A percentile compares a stretch with the other conserved stretches of the same genome.
Conservation (phyloP, 2,888 invertebrate genomes). For the Aelia acuminata region DNA sequence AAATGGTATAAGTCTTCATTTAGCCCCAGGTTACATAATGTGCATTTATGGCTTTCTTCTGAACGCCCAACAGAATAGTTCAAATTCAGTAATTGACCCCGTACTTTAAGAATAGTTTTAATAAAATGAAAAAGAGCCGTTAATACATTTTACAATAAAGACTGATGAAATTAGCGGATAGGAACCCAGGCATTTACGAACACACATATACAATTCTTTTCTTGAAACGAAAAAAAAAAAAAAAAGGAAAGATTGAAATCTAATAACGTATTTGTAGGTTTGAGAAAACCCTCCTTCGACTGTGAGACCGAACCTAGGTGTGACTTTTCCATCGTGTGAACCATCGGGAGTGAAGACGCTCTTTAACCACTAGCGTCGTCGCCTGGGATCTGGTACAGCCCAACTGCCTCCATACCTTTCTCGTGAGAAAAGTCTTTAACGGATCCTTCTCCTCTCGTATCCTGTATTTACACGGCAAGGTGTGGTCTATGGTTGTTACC, state of each 20-base stretch:
- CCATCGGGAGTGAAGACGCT: not conserved
- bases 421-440: slow-evolving; percentile 44
- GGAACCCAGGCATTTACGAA: no score
- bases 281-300: not conserved
- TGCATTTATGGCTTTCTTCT: no score
- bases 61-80: no score
- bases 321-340: slow-evolving; percentile 44
- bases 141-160: no score
- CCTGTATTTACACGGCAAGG: not conserved
- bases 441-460: slow-evolving; percentile 35
- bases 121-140: no score
- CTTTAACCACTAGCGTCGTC: slow-evolving; percentile 27
- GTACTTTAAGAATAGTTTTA: no score
- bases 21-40: no score
- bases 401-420: not conserved
- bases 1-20: no score
- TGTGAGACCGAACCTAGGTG: not conserved
- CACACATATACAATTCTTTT: no score
- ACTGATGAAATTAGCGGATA: no score
- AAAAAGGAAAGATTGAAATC: not conserved
- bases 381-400: slow-evolving; percentile 37
- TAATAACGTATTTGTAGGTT: not conserved
- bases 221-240: no score
- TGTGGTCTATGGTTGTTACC: slow-evolving; percentile 29
- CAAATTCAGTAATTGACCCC: no score